phyloP scores from a whole-genome alignment of 2,888 invertebrate genomes.

The Eumacrocentrus americanus region DNA sequence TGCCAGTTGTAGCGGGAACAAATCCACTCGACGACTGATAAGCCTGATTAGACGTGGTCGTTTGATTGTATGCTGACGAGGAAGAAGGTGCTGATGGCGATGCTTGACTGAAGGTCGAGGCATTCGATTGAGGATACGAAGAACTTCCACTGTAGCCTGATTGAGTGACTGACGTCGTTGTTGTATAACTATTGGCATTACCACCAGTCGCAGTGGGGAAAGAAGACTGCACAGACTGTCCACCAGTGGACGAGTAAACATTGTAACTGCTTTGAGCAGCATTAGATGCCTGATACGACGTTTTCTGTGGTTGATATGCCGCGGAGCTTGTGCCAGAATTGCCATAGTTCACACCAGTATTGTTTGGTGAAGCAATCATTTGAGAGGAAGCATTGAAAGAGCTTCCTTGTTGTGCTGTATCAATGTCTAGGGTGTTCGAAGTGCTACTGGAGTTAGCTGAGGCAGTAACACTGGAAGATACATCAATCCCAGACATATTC shows the following conservation, averaged over 20 bases:
- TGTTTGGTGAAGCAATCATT: conserved; percentile 47
- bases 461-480: conserved; percentile 43
- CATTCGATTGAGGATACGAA: conserved; percentile 54
- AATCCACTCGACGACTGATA: conserved; percentile 56
- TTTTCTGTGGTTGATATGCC: conserved; percentile 43
- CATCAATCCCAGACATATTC: conserved; percentile 52
- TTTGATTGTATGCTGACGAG: conserved; percentile 54
- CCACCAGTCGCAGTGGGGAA: conserved; percentile 66
- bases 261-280: conserved; percentile 52
- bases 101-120: conserved; percentile 55
- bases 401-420: conserved; percentile 45
- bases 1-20: conserved; percentile 53
- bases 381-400: conserved; percentile 46
- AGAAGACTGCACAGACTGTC: conserved; percentile 63
- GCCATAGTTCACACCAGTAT: conserved; percentile 49
- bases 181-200: conserved; percentile 59
- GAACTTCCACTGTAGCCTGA: conserved; percentile 52
- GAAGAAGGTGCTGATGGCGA: conserved; percentile 51
- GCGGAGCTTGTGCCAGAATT: conserved; percentile 34
- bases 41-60: conserved; percentile 55
- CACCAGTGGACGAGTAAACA: conserved; percentile 60
- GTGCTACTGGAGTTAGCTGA: conserved; percentile 44
- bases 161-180: conserved; percentile 53
- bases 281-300: conserved; percentile 62
- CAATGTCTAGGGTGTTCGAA: conserved; percentile 52